These are phyloP conservation scores for Pomacea canaliculata DNA, from an alignment of 2,888 invertebrate genomes.

Conservation along the genomic window DNA sequence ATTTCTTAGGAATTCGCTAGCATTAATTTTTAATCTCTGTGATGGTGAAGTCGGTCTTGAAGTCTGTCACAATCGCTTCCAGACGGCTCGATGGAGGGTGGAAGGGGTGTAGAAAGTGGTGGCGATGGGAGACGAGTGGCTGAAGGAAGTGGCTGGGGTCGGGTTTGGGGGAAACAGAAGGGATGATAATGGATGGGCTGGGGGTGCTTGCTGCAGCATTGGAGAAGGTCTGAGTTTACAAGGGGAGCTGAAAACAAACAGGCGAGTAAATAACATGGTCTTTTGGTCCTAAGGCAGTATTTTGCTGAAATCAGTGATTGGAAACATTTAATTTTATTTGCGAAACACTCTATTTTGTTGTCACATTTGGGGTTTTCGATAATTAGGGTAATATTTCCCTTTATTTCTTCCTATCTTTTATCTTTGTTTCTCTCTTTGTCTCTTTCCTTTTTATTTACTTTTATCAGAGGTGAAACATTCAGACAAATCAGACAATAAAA, in stretches of 20 bases:
- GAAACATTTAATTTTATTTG: no score
- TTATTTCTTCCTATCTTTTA: neutral
- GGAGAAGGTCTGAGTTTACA: no score
- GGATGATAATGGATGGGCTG: neutral
- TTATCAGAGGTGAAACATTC: neutral
- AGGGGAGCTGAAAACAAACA: no score
- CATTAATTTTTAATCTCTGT: constrained; percentile 36
- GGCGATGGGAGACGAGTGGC: neutral
- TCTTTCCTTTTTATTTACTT: no score
- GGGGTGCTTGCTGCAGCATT: no score
- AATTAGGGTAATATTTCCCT: neutral
- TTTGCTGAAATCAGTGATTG: no score
- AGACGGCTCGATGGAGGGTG: constrained; percentile 9
- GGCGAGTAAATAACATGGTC: no score
- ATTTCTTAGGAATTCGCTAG: constrained; percentile 33
- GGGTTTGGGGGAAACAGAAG: neutral
- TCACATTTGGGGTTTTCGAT: no score
- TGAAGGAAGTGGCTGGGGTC: neutral
- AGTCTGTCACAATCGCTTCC: constrained; percentile 25
- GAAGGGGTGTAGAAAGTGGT: neutral
- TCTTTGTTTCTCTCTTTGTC: constrained; percentile 1
- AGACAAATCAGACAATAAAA: no score
- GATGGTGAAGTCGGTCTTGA: constrained; percentile 21
- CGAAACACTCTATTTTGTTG: no score
- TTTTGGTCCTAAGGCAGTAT: no score